Evolutionary conservation across 2,888 invertebrate genomes (phyloP), one percentile per base, ranked within the genome.

Genomic region (Drosophila antonietae): DNA sequence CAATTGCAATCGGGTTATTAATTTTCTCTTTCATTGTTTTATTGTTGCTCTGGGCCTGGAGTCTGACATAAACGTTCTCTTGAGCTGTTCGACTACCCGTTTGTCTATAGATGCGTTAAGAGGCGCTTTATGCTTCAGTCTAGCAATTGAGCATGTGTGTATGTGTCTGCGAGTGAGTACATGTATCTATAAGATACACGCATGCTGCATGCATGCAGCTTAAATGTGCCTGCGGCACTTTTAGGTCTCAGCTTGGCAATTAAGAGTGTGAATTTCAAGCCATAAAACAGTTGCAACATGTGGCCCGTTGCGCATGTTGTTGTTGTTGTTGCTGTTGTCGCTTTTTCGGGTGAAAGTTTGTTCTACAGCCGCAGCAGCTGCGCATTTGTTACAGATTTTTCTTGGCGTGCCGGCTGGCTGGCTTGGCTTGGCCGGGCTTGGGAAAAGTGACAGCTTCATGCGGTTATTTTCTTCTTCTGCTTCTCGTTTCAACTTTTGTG

Each of bases 1-100:
- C 73, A 66, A 69, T 66, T 73, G 87, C 73, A 64, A 88, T 46
- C 76, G 73, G 70, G 66, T 84, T 89, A 81, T 84, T 84, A 81
- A 89, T 89, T 84, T 89, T 84, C 88, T 87, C 88, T 87, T 87
- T 88, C 83, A 88, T 83, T 87, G 82, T 84, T 66, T 72, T 51
- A 51, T 51, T 33, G 51, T 14, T 68, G 75, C 74, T 64, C 62
- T 70, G 62, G 68, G 73, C 71, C 56, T 52, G 37, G 33, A 31
- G 68, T 46, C 55, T 33, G 60, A 60, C 60, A 52, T 68, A 78
- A 85, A 75, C 73, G 69, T 83, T 86, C 88, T 82, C 83, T 49
- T 31, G 31, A 51, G 52, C 31, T 61, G 58, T 61, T 43, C 49
- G 39, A 15, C 37, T 55, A 44, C 55, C 55, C 51, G 57, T 66